Evolutionary conservation across 2,113 vertebrate species (phyloP).

Genomic region (Irena cyanogastra): DNA sequence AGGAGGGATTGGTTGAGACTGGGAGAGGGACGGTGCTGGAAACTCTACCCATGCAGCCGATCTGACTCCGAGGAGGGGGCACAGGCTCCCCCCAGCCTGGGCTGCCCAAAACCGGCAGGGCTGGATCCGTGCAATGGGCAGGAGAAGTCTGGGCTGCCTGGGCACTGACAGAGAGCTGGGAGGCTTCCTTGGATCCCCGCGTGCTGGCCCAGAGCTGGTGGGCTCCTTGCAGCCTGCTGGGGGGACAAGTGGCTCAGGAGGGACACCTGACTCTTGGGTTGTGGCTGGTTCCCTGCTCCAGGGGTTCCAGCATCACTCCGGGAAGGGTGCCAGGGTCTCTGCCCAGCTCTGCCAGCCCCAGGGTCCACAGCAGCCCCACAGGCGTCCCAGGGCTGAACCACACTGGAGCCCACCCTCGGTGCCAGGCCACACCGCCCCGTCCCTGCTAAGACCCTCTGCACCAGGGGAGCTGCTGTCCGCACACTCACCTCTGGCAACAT

Average conservation of each 20-base stretch:
- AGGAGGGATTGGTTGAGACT: not conserved
- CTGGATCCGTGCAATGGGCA: not conserved
- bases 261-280: rapidly evolving
- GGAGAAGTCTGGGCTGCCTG: not conserved
- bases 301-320: not conserved
- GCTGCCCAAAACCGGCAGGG: not conserved
- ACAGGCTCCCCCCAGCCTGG: not conserved
- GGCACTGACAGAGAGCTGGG: not conserved
- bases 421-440: rapidly evolving
- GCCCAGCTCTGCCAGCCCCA: not conserved
- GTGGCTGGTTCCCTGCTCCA: not conserved
- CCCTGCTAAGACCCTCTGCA: not conserved
- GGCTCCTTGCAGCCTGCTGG: not conserved
- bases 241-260: rapidly evolving
- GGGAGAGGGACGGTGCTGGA: not conserved
- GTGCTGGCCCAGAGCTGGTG: not conserved
- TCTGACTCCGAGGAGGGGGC: not conserved
- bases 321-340: not conserved
- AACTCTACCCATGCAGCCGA: not conserved
- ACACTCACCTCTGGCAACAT: not conserved
- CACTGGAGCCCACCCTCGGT: not conserved
- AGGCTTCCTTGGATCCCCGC: rapidly evolving
- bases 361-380: not conserved
- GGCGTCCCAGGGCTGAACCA: not conserved
- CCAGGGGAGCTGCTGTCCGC: not conserved